Evolutionary conservation across 30 jellyfish, hydroid and myxozoan genomes (phyloP).

Genomic region (Thelohanellus kitauei): DNA sequence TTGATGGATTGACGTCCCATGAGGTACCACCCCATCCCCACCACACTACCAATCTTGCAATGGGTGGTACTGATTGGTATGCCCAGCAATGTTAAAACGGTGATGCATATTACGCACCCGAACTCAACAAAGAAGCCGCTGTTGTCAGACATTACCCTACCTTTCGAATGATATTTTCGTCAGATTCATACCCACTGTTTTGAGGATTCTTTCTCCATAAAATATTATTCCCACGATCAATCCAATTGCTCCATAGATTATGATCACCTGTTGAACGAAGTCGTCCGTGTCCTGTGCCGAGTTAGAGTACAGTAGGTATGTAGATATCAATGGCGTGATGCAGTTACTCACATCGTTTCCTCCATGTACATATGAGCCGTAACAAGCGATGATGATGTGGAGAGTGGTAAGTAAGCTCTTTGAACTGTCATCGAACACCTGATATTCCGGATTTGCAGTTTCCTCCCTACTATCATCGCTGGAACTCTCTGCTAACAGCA

Average conservation of each 20-base stretch:
- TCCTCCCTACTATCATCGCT: too few species aligned
- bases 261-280: conserved; percentile 21
- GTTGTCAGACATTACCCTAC: background rate
- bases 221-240: conserved; percentile 17
- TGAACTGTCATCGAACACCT: too few species aligned
- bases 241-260: conserved; percentile 30
- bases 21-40: conserved; percentile 20
- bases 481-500: too few species aligned
- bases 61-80: conserved; percentile 43
- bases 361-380: conserved; percentile 43
- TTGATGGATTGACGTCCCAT: conserved; percentile 16
- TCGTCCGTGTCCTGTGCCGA: conserved; percentile 10
- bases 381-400: conserved; percentile 26
- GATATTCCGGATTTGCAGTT: too few species aligned
- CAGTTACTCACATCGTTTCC: conserved; percentile 50
- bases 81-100: conserved; percentile 25
- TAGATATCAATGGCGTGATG: conserved; percentile 18
- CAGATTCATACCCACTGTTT: conserved; percentile 29
- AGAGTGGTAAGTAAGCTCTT: too few species aligned
- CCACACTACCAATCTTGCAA: conserved; percentile 40
- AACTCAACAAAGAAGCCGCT: conserved; percentile 30
- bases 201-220: conserved; percentile 25
- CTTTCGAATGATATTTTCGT: too few species aligned
- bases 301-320: too few species aligned
- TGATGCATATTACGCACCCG: conserved; percentile 23